Evolutionary conservation across 2,113 vertebrate genomes (phyloP).

Genomic region (Sander lucioperca): DNA sequence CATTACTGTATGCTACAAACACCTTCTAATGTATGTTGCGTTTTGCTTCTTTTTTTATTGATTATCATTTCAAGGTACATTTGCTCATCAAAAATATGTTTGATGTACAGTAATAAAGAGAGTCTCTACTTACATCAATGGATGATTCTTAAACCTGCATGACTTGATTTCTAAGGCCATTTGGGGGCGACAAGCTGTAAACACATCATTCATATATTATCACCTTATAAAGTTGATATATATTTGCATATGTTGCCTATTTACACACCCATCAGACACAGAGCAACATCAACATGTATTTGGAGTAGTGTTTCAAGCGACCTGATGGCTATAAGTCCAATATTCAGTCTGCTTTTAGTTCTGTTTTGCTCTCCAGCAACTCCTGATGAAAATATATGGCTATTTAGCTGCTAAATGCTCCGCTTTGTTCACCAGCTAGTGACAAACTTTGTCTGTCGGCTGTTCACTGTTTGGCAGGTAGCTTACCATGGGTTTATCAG

Average conservation of each 20-base stretch:
- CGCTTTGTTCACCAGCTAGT: slow-evolving; percentile 22
- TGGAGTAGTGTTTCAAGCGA: not conserved
- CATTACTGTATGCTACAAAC: not conserved
- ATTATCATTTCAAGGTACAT: not conserved
- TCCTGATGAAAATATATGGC: slow-evolving; percentile 32
- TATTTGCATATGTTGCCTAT: not conserved
- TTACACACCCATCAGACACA: not conserved
- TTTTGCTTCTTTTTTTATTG: too few relatives aligned
- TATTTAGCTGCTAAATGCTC: slow-evolving; percentile 46
- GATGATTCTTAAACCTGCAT: not conserved
- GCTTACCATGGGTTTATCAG: not conserved
- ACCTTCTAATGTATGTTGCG: not conserved
- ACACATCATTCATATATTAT: not conserved
- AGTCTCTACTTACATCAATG: not conserved
- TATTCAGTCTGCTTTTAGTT: slow-evolving; percentile 28
- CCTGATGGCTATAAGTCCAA: slow-evolving; percentile 17
- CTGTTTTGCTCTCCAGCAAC: slow-evolving; percentile 23
- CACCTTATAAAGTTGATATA: not conserved
- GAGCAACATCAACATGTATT: not conserved
- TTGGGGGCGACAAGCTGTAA: not conserved
- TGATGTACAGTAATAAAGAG: not conserved
- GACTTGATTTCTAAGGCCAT: not conserved
- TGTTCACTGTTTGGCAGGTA: slow-evolving; percentile 17
- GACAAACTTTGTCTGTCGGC: slow-evolving; percentile 39
- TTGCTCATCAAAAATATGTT: not conserved